Evolutionary conservation across 2,888 invertebrate species (phyloP), one percentile per base, ranked within the genome.

Genomic region (Drosophila limbata): DNA sequence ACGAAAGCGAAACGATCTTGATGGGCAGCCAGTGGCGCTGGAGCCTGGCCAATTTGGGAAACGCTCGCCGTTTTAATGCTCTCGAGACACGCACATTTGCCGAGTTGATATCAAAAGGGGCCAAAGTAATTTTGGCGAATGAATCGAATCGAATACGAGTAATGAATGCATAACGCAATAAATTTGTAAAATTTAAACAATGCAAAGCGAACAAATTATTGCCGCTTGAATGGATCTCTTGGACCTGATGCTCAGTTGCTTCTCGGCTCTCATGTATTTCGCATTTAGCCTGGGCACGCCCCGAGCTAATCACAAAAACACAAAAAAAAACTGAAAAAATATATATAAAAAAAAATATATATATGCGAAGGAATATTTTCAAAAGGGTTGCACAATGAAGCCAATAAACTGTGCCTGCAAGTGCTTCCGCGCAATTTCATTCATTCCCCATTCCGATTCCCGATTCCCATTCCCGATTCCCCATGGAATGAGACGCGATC

Each of bases 381-480:
- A 60, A 75, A 88, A 87, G 83, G 85, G 85, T 77, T 88, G 71
- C 57, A 77, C 84, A 86, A 88, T 81, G 79, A 85, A 86, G 84
- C 84, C 89, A 85, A 85, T 85, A 88, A 88, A 81, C 84, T 79
- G 21, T 33, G 88, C 69, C 88, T 72, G 82, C 87, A 84, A 88
- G 87, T 85, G 85, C 85, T 85, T 85, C 85, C 85, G 85, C 85
- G 87, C 85, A 85, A 85, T 85, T 85, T 85, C 89, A 84, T 85
- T 83, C 69, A 53, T 42, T 15, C 40, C 17, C 31, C 40, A 4
- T 5, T 10, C 11, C 11, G 4, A 25, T 8, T 28, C 8, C 25
- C 25, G 2, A 28, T 28, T 8, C 8, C 28, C 39, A 8, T 15
- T 28, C 17, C 19, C 40, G 8, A 9, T 17, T 31, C 33, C 44